Conservation (phyloP, 53 echinoderm and acorn worm genomes). For the Mesocentrotus franciscanus region DNA sequence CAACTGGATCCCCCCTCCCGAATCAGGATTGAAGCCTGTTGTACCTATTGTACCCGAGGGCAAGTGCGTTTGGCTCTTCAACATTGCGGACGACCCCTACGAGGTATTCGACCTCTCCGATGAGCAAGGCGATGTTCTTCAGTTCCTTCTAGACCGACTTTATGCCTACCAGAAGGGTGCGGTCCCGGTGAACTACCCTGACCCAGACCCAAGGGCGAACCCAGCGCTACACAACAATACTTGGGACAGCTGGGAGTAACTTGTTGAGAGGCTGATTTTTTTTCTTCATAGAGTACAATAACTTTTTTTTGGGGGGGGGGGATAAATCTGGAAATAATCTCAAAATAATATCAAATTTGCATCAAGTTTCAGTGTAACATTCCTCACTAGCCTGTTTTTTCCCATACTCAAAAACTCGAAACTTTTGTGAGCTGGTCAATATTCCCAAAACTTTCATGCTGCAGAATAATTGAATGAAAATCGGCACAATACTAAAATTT, state of each 20-base stretch:
- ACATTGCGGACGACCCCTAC: constrained; percentile 85
- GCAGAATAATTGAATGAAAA: no score
- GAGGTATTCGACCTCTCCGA: constrained; percentile 84
- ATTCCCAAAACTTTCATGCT: no score
- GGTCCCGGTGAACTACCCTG: constrained; percentile 78
- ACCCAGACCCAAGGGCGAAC: constrained; percentile 72
- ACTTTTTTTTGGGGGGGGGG: no score
- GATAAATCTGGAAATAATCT: no score
- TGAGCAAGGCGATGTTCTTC: constrained; percentile 68
- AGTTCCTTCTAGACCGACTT: constrained; percentile 73
- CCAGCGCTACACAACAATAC: constrained; percentile 81
- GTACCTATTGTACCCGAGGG: constrained; percentile 67
- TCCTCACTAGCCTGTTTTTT: no score
- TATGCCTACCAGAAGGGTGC: constrained; percentile 70
- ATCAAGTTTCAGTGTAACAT: no score
- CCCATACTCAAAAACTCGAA: no score
- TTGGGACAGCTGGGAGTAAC: constrained; percentile 82
- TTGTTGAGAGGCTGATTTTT: no score
- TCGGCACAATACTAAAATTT: no score
- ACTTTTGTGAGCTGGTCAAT: no score
- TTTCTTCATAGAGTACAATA: no score
- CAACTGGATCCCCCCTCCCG: constrained; percentile 87
- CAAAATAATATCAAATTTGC: no score
- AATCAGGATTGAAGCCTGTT: constrained; percentile 68
- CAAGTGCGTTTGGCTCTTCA: constrained; percentile 90